These are phyloP conservation scores for Butorides virescens DNA, from an alignment of 2,113 vertebrate genomes.

Conservation along the genomic window DNA sequence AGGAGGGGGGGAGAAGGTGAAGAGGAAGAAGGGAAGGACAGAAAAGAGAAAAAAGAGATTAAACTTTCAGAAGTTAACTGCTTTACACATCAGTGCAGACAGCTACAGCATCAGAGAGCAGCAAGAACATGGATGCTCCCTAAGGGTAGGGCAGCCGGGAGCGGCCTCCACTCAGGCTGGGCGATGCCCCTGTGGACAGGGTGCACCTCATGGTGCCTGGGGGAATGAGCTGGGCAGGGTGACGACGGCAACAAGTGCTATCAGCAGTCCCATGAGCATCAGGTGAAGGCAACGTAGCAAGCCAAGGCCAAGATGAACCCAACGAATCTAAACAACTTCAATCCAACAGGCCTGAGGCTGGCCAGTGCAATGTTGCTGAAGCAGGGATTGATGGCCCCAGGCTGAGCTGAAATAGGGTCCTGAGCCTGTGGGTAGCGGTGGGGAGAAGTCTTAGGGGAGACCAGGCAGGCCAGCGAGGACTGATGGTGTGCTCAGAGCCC, in stretches of 20 bases:
- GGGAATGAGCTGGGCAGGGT: neutral
- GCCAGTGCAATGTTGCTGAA: neutral
- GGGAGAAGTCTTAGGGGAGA: neutral
- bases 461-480: neutral
- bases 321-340: neutral
- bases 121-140: neutral
- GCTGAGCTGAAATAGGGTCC: neutral
- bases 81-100: neutral
- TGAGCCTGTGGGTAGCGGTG: neutral
- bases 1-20: neutral
- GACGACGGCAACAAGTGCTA: neutral
- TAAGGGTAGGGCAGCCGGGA: neutral
- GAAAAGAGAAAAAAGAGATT: neutral
- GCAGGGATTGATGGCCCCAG: neutral
- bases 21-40: neutral
- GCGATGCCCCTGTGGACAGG: rapidly evolving
- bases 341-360: neutral
- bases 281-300: neutral
- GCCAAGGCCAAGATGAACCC: neutral
- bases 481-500: neutral
- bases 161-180: rapidly evolving
- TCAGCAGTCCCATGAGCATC: neutral
- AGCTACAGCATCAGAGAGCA: neutral
- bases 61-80: neutral
- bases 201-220: neutral